Evolutionary conservation across 1,140 invertebrate species (phyloP), one percentile per base, ranked within the genome.

Genomic region (Pristionchus pacificus): DNA sequence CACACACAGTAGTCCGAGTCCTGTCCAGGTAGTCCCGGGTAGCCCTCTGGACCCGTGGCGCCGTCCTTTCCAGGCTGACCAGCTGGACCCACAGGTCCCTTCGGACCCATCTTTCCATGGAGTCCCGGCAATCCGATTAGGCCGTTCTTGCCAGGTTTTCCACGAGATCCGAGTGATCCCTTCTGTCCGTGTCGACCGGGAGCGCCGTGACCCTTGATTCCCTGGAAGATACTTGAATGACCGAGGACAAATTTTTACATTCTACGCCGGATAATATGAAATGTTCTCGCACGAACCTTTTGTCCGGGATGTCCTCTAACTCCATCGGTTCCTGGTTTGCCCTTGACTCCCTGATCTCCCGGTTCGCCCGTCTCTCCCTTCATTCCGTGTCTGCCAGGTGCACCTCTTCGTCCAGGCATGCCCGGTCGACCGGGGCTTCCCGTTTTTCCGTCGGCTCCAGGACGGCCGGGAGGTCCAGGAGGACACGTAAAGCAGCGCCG

Each of bases 281-380:
- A n/a, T n/a, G n/a, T n/a, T n/a, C n/a, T n/a, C n/a, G n/a, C n/a
- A n/a, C 38, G 38, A 10, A 49, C 66, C 58, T 68, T 58, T 29
- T 68, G 66, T 15, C 66, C 66, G 25, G 27, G 13, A 10, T 15
- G 31, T 60, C 66, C 66, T 3, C 15, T 30, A 10, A 19, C 58
- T 33, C 66, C 66, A 33, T 58, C 10, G 13, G 66, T 32, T 29
- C 66, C 66, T 58, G 28, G 59, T 2, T 55, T 3, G 13, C 66
- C 66, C 33, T 58, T 31, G 31, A 28, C 49, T 60, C 66, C 66
- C 10, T 31, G 49, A 3, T 55, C 66, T 33, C 66, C 66, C 1
- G 57, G 27, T 33, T 60, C 55, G 0, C 66, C 66, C 31, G 59
- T 68, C n/a, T 68, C 60, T 33, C 66, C 66, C 66, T 59, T 68